phyloP scores from a whole-genome alignment of 2,797 vertebrate genomes.

The Holocentrus rufus region DNA sequence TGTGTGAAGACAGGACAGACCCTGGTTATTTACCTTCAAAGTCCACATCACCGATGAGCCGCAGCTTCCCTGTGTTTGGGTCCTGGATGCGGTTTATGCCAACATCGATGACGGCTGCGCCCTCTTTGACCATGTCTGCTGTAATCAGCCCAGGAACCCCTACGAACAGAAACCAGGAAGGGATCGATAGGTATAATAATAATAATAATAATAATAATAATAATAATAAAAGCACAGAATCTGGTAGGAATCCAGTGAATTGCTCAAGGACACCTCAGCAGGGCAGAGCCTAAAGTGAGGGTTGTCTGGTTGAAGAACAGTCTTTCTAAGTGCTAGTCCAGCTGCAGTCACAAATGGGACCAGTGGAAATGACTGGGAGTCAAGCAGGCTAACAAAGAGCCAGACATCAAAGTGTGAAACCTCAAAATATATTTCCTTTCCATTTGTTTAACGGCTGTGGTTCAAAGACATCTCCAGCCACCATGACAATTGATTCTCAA shows the following conservation, averaged over 20 bases:
- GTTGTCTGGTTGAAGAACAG: too few relatives aligned
- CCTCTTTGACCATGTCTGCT: conserved; percentile 92
- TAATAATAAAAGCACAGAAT: too few relatives aligned
- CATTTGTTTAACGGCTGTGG: neutral
- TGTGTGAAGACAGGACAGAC: neutral
- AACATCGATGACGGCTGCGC: conserved; percentile 91
- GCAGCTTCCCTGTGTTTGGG: conserved; percentile 84
- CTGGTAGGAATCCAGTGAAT: too few relatives aligned
- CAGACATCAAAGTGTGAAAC: neutral
- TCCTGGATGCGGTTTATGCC: conserved; percentile 91
- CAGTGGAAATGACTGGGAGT: neutral
- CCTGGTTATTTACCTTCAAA: conserved; percentile 86
- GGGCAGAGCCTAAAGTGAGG: too few relatives aligned
- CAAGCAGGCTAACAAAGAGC: neutral
- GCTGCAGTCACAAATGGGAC: neutral
- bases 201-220: neutral
- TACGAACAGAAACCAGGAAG: conserved; percentile 53
- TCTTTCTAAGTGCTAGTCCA: too few relatives aligned
- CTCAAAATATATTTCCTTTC: neutral
- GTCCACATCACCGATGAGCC: conserved; percentile 91
- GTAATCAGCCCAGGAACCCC: conserved; percentile 92
- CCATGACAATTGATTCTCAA: neutral
- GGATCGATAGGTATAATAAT: neutral
- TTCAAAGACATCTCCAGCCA: neutral
- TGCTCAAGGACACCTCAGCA: too few relatives aligned